phyloP scores from a whole-genome alignment of 2,113 vertebrate genomes.

The Chaetops frenatus region DNA sequence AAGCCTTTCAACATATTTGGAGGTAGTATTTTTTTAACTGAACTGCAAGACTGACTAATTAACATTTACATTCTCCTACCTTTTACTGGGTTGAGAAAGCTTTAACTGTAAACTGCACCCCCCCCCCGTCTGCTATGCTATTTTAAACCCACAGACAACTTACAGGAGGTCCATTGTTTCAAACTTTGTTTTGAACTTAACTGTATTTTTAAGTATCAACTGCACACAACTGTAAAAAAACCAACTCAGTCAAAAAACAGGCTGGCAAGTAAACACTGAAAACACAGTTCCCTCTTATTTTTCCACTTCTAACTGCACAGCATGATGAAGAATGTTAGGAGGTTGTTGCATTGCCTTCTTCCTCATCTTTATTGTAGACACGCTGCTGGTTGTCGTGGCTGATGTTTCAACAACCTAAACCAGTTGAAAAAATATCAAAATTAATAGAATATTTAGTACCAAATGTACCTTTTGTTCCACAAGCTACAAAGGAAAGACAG shows the following conservation, averaged over 20 bases:
- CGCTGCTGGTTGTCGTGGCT: neutral
- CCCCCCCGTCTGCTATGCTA: neutral
- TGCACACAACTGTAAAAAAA: neutral
- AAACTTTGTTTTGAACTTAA: slow-evolving; percentile 26
- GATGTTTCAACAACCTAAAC: neutral
- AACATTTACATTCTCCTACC: neutral
- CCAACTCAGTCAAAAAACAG: neutral
- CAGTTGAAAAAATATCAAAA: neutral
- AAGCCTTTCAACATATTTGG: neutral
- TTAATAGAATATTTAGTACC: neutral
- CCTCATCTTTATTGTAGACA: neutral
- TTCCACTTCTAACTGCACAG: neutral
- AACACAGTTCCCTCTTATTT: neutral
- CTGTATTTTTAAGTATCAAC: neutral
- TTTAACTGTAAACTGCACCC: neutral
- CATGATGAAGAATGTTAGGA: neutral
- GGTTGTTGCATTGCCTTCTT: neutral
- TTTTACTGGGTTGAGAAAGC: neutral
- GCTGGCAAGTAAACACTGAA: neutral
- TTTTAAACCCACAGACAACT: neutral
- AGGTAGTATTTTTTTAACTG: neutral
- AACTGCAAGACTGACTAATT: neutral
- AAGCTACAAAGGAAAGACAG: neutral
- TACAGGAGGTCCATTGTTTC: neutral
- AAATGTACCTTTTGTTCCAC: neutral